Base-by-base conservation (phyloP, 2,888 invertebrate genomes). In the Lithophane ornitopus region DNA sequence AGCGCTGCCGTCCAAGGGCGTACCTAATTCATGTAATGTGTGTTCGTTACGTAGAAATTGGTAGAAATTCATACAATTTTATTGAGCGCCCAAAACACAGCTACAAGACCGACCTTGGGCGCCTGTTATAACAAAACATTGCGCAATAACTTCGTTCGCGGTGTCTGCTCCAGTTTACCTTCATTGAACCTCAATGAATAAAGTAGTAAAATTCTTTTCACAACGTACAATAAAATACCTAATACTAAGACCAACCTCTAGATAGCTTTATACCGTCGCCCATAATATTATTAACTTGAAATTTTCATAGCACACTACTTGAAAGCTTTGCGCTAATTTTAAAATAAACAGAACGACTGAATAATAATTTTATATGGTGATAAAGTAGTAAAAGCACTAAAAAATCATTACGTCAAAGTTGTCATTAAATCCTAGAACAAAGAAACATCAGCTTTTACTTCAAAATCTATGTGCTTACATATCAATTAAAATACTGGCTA, bases 371-470 rank as follows among this genome's bases (percentile, higher is more conserved):
- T 93, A 94, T 94, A 95, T 94, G 91, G 89, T 90, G 85, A 87
- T 91, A 81, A 87, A 92, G 87, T 92, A 91, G 90, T 92, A 95
- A 95, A 95, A 92, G 86, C 93, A 94, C 93, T 94, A 94, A 91
- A 95, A 96, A 95, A 95, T 93, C 95, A 95, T 95, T 92, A 94
- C 95, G 95, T 95, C 94, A 95, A 95, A 91, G 89, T 91, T 95
- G 96, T 94, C 95, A 95, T 93, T 94, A 94, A 90, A 91, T 86
- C 87, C 84, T 82, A 84, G 89, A 95, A 95, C 93, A 95, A 94
- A 86, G 88, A 91, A 93, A 88, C 89, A 93, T 93, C 92, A 89
- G 77, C 75, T 78, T 85, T 82, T 76, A 86, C 89, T 88, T 89
- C 85, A 88, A 93, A 94, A 95, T 94, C 95, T 93, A 95, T 94